Base-by-base conservation (phyloP, 2,113 vertebrate species). In the Monopterus albus region DNA sequence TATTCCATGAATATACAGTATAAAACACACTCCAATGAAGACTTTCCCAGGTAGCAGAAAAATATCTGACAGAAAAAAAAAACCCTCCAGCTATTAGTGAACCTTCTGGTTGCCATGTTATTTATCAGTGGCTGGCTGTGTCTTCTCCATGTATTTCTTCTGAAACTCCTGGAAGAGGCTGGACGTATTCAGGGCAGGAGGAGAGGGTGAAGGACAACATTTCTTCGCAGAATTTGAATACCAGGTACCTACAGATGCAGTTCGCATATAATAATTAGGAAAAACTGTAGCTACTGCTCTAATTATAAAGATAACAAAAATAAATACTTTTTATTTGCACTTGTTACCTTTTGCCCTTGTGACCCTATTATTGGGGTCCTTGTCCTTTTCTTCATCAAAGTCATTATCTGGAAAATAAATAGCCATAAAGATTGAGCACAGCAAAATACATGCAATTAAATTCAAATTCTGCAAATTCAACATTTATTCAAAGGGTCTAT, bases 81-180 rank as follows among this genome's bases (percentile, higher is more conserved):
- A 21, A 14, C 31, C 7, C n/a, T n/a, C n/a, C n/a, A n/a, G n/a
- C n/a, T n/a, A n/a, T n/a, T n/a, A n/a, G n/a, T n/a, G n/a, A n/a
- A n/a, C n/a, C n/a, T n/a, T n/a, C n/a, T n/a, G n/a, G n/a, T n/a
- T n/a, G n/a, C n/a, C n/a, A n/a, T n/a, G 4, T 61, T 45, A 78
- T 29, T 72, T 4, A 21, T 50, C 50, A 1, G 6, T 26, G 1
- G 29, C 20, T 17, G 18, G 10, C 11, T 33, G 56, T 0, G 8
- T 72, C 52, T 14, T 86, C 60, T 87, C 17, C 4, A n/a, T 81
- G 77, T 84, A 89, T 66, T 68, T 90, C 79, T 77, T 88, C 68
- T 87, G 83, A 74, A 84, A 92, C 25, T 81, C 68, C 0, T 76
- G 65, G 49, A 92, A 91, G 49, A 87, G 11, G 21, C 33, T n/a